Base-by-base conservation (phyloP, 2,113 vertebrate genomes). In the Alosa alosa region DNA sequence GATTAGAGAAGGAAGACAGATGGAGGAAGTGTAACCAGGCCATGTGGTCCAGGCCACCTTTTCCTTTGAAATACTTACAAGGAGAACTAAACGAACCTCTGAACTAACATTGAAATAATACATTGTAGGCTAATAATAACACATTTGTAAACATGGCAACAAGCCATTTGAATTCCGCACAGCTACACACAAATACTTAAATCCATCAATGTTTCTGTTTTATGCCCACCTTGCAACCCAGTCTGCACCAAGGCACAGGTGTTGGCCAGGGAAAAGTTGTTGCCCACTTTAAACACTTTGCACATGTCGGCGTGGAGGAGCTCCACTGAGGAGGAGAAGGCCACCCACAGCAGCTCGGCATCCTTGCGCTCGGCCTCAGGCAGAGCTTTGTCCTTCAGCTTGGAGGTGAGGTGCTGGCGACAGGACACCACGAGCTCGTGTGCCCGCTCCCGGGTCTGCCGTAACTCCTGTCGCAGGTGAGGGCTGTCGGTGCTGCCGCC, bases 221-320 rank as follows among this genome's bases (percentile, higher is more conserved):
- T 45, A 17, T 25, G 20, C 88, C 89, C 89, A 96, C 96, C 96
- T 94, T 95, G 93, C 6, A 95, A 44, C 20, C 96, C 96, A 39
- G 94, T 96, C 88, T 94, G 93, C 81, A 96, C 94, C 81, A 94
- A 90, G 15, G 83, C 52, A 15, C 83, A 55, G 25, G 88, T 44
- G 75, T 91, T 88, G 31, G 92, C 91, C 60, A 95, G 88, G 22
- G 92, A 91, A 89, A 96, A 94, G 84, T 85, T 87, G 81, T 92
- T 87, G 3, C 90, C 91, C 85, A 96, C 91, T 72, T 90, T 92
- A 85, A 93, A 94, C 86, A 96, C 95, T 85, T 95, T 96, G 86
- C 95, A 94, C 95, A 96, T 95, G 91, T 96, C 96, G n/a, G 92
- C 81, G 17, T 96, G 94, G 39, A 96, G 89, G 46, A 96, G 94